Evolutionary conservation across 1,140 invertebrate species (phyloP).

Genomic region (Arctopsyche grandis): DNA sequence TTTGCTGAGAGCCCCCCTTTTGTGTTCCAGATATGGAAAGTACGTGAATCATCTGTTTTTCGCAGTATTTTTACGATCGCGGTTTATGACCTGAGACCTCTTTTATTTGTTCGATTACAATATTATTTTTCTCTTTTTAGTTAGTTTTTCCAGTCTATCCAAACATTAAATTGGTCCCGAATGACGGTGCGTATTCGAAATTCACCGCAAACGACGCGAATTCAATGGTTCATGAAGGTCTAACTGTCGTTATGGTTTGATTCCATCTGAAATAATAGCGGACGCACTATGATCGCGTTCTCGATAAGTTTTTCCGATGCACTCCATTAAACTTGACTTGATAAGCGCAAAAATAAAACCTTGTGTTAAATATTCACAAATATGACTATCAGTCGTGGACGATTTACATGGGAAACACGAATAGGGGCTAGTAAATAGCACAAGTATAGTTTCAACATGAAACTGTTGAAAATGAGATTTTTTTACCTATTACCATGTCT

Average conservation of each 20-base stretch:
- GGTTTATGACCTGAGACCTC: background rate
- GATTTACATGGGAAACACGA: no score
- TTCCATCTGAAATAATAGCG: background rate
- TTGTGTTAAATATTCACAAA: background rate
- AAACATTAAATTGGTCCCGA: background rate
- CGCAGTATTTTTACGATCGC: slow-evolving; percentile 9
- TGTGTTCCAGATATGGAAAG: slow-evolving; percentile 16
- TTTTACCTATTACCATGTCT: no score
- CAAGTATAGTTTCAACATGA: no score
- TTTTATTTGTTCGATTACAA: slow-evolving; percentile 14
- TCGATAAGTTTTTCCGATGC: background rate
- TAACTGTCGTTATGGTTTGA: slow-evolving; percentile 29
- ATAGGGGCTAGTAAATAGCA: background rate
- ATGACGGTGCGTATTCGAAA: background rate
- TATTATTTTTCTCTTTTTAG: background rate
- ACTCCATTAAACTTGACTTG: slow-evolving; percentile 8
- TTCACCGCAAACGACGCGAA: background rate
- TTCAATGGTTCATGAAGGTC: slow-evolving; percentile 9
- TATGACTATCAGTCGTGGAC: background rate
- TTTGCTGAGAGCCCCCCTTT: slow-evolving; percentile 15
- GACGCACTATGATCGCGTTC: background rate
- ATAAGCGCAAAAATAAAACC: background rate
- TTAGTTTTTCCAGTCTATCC: background rate
- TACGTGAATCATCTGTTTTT: slow-evolving; percentile 15
- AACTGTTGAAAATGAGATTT: no score